Percentiles rank a stretch among this genome's conserved stretches.
Conservation (phyloP, 2,797 vertebrate genomes). For the Somateria mollissima region DNA sequence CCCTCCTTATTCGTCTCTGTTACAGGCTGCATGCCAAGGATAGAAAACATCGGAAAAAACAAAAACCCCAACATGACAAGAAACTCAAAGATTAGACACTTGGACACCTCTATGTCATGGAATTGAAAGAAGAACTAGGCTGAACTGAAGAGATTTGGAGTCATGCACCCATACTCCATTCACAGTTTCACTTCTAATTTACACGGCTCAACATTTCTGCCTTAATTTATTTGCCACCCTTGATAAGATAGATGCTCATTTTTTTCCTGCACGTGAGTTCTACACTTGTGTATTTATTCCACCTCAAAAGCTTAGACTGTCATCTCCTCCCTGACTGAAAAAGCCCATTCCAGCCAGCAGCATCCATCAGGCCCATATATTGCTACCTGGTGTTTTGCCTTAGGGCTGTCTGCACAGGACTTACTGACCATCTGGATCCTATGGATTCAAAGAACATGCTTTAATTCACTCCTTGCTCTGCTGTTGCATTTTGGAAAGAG, state of each 20-base stretch:
- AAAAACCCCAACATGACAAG: background rate
- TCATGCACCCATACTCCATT: background rate
- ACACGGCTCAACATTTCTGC: background rate
- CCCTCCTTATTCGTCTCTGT: background rate
- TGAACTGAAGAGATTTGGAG: background rate
- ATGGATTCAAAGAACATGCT: background rate
- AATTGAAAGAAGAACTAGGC: background rate
- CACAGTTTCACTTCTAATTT: background rate
- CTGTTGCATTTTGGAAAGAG: slow-evolving; percentile 12
- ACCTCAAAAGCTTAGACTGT: background rate
- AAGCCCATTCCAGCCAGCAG: background rate
- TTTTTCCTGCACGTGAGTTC: background rate
- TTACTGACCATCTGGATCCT: background rate
- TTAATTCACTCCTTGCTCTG: background rate
- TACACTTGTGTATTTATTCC: background rate
- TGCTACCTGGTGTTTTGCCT: background rate
- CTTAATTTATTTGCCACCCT: background rate
- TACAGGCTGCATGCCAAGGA: background rate
- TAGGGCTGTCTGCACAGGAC: background rate
- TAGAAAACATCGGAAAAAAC: background rate
- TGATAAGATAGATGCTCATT: background rate
- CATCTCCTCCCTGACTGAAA: background rate
- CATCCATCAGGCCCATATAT: background rate
- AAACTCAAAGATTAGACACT: background rate
- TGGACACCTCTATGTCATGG: background rate